These are phyloP conservation scores for Ichneumoninae sp. DNA, from an alignment of 2,888 invertebrate species.

Conservation along the genomic window DNA sequence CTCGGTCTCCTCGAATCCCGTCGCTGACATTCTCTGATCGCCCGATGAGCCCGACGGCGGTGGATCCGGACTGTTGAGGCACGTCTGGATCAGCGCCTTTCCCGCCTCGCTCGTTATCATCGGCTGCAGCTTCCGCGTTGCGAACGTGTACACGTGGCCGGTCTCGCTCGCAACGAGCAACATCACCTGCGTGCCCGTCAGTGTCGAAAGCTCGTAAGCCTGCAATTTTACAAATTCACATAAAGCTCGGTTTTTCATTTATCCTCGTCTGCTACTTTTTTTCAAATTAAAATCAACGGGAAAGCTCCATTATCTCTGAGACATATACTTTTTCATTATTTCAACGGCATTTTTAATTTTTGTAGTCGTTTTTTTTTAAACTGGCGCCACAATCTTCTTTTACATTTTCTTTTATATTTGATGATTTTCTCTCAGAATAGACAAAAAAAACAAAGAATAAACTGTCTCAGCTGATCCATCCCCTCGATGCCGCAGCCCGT, in stretches of 20 bases:
- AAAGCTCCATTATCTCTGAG: background rate
- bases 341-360: too few relatives aligned
- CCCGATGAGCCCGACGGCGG: conserved; percentile 88
- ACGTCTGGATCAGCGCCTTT: conserved; percentile 99
- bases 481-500: conserved; percentile 57
- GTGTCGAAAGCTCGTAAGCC: conserved; percentile 99
- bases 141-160: conserved; percentile 99
- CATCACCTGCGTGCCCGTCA: conserved; percentile 99
- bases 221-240: conserved; percentile 84
- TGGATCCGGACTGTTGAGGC: conserved; percentile 98
- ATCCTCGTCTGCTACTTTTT: background rate
- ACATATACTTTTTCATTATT: too few relatives aligned
- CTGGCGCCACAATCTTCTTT: too few relatives aligned
- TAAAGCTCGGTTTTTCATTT: conserved; percentile 1
- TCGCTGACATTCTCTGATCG: conserved; percentile 99
- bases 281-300: background rate
- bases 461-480: conserved; percentile 27
- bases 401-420: too few relatives aligned
- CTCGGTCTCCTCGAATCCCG: conserved; percentile 99
- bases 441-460: background rate
- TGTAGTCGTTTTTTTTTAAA: too few relatives aligned
- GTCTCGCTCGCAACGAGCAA: conserved; percentile 99
- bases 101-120: conserved; percentile 99
- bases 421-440: background rate
- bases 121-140: conserved; percentile 98